These are phyloP conservation scores for Drosophila mayaguana DNA, from an alignment of 2,888 invertebrate genomes.

Conservation along the genomic window DNA sequence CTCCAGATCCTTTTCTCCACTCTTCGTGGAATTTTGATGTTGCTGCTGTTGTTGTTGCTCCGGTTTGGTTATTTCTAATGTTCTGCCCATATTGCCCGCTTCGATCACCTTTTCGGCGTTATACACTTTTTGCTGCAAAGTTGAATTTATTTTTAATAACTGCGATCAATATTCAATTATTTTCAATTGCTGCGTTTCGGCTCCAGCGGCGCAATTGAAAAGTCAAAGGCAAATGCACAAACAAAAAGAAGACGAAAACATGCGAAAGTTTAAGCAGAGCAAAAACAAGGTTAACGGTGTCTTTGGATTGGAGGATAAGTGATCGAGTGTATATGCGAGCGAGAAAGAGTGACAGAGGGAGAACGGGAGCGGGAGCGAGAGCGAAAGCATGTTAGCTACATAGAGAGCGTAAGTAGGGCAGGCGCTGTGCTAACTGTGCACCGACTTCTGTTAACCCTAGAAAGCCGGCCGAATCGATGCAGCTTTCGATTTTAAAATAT, in stretches of 20 bases:
- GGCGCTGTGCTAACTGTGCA: slow-evolving; percentile 1
- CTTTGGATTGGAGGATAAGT: slow-evolving; percentile 21
- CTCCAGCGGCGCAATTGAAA: neutral
- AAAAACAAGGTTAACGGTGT: slow-evolving; percentile 36
- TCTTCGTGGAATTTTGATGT: neutral
- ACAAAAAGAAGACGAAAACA: slow-evolving; percentile 3
- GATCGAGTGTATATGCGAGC: neutral
- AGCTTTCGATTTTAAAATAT: neutral
- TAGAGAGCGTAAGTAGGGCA: neutral
- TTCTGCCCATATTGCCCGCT: slow-evolving; percentile 61
- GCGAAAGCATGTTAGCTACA: neutral
- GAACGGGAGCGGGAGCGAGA: neutral
- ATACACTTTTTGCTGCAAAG: slow-evolving; percentile 30
- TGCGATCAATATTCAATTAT: slow-evolving; percentile 1
- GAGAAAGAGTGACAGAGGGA: too few species aligned
- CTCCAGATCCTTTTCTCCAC: slow-evolving; percentile 47
- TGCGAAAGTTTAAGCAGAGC: slow-evolving; percentile 15
- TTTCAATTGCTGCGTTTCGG: slow-evolving; percentile 1
- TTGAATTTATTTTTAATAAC: neutral
- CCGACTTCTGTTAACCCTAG: slow-evolving; percentile 27
- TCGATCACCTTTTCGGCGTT: slow-evolving; percentile 47
- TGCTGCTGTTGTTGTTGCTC: slow-evolving; percentile 28
- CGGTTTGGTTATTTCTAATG: slow-evolving; percentile 58
- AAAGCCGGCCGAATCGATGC: neutral
- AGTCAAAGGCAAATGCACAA: neutral